Base-by-base conservation (phyloP, 2,797 vertebrate species). In the Diplodus sargus region DNA sequence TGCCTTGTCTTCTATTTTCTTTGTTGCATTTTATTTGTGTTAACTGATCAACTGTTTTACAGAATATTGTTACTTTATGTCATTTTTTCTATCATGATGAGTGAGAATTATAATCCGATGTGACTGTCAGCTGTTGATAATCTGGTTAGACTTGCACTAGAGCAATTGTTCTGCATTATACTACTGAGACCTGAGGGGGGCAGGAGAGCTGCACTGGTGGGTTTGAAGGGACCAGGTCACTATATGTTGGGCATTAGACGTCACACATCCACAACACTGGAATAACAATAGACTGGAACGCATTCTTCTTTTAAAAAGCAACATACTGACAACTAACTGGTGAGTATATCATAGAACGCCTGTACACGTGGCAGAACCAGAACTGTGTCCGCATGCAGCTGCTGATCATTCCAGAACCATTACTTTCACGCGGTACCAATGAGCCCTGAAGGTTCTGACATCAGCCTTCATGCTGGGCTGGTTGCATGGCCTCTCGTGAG, bases 141-240 rank as follows among this genome's bases (percentile, higher is more conserved):
- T 81, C 49, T 75, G 73, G 65, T 76, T 89, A 90, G 85, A 92
- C 73, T 93, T 94, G 92, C 92, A 93, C 93, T 91, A 78, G 84
- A 82, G 72, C 57, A 66, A 63, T 74, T 84, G 62, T 87, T 85
- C 80, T 89, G 89, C 82, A 71, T 87, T 84, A 80, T 92, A 93
- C 93, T 94, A 93, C 93, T 94, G 93, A 93, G 75, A 81, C 75
- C 67, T 70, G 68, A 53, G 65, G 60, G 14, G n/a, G 51, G 30
- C 58, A 45, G 62, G 72, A 69, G 67, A 70, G 74, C 28, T 70
- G 74, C 53, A 67, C 60, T 11, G 17, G 22, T 79, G 75, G 49
- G 64, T 66, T 45, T 74, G 61, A 78, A 42, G 30, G 10, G 20
- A 43, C 25, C 51, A 1, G 70, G 63, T 56, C 43, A 22, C 47